Base-by-base conservation (phyloP, 1,140 invertebrate genomes). In the Drosophila grimshawi region DNA sequence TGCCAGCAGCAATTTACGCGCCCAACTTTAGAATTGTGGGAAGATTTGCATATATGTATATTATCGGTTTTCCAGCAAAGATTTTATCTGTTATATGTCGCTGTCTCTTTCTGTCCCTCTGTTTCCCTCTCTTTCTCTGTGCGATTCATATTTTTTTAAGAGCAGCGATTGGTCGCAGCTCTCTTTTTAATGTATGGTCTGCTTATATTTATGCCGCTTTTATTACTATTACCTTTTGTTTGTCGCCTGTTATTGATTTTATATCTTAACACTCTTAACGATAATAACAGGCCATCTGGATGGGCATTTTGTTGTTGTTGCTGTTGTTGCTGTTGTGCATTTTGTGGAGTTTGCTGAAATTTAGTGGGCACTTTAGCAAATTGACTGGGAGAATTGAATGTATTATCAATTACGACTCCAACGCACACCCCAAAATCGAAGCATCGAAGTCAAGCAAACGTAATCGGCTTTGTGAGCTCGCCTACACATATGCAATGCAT, bases 141-240 rank as follows among this genome's bases (percentile, higher is more conserved):
- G 19, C 19, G 19, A 19, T 19, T 19, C 19, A 30, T 30, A 3
- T 2, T 51, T 4, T 19, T 53, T 33, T 6, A 33, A 10, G 7
- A 30, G 3, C 51, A 11, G 30, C 29, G 49, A 8, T 52, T 5
- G 29, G 30, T 52, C 30, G 32, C 64, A 48, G 43, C 39, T 61
- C 72, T 73, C 72, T 63, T 49, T 78, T 78, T 45, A 49, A 60
- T 49, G 64, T 46, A 48, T 65, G 55, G 72, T 55, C 80, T 63
- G 81, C 77, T 78, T 86, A 80, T 86, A 81, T 86, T 86, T 86
- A 86, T 86, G 81, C 81, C 74, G 81, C 81, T 86, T 86, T 86
- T 81, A 86, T 81, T 75, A 75, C 51, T 78, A 86, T 53, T 68
- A 57, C 33, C 30, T 77, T 79, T 71, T 73, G 79, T 27, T 37